Evolutionary conservation across 2,113 vertebrate species (phyloP).

Genomic region (Zootoca vivipara): DNA sequence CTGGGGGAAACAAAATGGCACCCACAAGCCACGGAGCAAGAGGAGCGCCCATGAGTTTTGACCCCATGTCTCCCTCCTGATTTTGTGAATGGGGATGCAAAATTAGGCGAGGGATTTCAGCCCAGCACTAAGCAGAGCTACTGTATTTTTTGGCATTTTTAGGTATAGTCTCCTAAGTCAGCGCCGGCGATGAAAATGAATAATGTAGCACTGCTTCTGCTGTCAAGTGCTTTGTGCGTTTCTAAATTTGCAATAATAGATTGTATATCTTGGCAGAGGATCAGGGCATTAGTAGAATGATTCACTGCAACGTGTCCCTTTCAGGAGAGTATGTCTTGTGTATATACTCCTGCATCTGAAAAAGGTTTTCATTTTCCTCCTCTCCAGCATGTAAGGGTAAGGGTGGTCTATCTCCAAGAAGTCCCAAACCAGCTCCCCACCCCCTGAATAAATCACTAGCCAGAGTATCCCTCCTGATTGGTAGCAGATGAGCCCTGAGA

Average conservation of each 20-base stretch:
- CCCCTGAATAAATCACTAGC: not conserved
- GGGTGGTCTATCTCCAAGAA: not conserved
- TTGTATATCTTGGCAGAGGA: not conserved
- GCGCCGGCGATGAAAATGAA: not conserved
- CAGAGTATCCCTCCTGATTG: not conserved
- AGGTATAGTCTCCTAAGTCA: not conserved
- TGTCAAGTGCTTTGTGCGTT: conserved; percentile 2
- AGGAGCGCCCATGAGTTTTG: not conserved
- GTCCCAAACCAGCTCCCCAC: not conserved
- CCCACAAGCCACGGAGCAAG: not conserved
- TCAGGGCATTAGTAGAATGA: not conserved
- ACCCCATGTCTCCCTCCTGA: not conserved
- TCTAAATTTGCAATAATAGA: conserved; percentile 1
- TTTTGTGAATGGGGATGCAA: not conserved
- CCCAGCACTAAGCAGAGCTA: not conserved
- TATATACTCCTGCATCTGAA: not conserved
- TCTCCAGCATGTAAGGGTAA: not conserved
- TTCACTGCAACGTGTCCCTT: not conserved
- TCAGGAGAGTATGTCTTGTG: not conserved
- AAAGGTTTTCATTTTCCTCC: not conserved
- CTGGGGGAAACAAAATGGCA: not conserved
- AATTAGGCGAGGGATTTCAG: not conserved
- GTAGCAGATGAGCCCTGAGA: not conserved
- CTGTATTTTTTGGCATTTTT: not conserved
- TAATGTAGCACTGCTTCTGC: not conserved